Evolutionary conservation across 2,888 invertebrate genomes (phyloP).

Genomic region (Caenorhabditis sp.): DNA sequence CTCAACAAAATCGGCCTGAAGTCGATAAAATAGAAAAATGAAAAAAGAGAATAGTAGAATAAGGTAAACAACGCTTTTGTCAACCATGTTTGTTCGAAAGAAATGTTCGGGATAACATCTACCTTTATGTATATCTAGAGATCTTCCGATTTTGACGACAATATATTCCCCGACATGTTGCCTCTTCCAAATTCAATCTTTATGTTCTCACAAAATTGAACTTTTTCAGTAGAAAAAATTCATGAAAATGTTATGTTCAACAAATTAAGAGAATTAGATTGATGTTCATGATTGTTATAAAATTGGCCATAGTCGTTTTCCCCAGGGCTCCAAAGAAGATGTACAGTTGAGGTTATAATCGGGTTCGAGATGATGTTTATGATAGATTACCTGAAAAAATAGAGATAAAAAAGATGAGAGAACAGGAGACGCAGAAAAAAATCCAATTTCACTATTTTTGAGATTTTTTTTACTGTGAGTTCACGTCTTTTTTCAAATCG

Average conservation of each 20-base stretch:
- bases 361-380: constrained; percentile 21
- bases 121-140: background rate
- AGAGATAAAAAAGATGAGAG: background rate
- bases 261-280: too few species aligned
- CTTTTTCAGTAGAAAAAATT: too few species aligned
- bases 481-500: too few species aligned
- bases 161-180: too few species aligned
- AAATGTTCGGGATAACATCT: background rate
- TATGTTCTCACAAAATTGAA: too few species aligned
- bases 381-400: constrained; percentile 28
- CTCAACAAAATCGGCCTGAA: background rate
- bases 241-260: too few species aligned
- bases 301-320: background rate
- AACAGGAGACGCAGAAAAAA: too few species aligned
- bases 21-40: background rate
- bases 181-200: too few species aligned
- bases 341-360: constrained; percentile 23
- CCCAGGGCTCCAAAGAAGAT: constrained; percentile 21
- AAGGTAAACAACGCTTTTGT: background rate
- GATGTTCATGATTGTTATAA: background rate
- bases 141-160: too few species aligned
- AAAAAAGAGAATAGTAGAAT: background rate
- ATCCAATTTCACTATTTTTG: too few species aligned
- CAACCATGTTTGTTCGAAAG: background rate
- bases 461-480: too few species aligned